Percentiles rank a stretch among this genome's conserved stretches.
These are phyloP conservation scores for Passer domesticus DNA, from an alignment of 2,113 vertebrate genomes.

Conservation along the genomic window DNA sequence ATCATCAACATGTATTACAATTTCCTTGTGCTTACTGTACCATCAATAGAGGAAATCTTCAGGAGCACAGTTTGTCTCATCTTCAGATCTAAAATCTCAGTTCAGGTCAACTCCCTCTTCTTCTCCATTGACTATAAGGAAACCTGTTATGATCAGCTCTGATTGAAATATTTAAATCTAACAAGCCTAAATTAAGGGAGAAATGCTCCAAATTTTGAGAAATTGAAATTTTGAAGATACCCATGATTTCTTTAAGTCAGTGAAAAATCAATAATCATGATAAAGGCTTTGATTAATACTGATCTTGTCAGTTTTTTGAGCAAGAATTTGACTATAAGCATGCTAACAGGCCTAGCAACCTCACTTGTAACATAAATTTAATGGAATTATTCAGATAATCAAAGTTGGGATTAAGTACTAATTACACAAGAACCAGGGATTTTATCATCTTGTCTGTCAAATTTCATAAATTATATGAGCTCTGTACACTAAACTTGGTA, in stretches of 20 bases:
- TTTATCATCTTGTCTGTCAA: neutral
- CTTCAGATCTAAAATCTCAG: neutral
- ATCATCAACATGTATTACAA: neutral
- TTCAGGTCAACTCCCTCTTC: neutral
- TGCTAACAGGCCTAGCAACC: neutral
- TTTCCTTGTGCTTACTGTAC: neutral
- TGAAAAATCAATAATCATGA: neutral
- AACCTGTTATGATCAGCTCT: neutral
- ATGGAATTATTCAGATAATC: neutral
- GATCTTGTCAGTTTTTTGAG: neutral
- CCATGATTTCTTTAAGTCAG: neutral
- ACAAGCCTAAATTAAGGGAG: neutral
- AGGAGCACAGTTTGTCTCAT: neutral
- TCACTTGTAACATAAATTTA: neutral
- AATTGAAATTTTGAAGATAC: neutral
- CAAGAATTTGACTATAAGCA: neutral
- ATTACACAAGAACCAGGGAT: neutral
- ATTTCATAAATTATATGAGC: neutral
- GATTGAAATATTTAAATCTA: neutral
- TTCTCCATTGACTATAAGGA: neutral
- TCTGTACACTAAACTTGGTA: neutral
- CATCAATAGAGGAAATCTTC: neutral
- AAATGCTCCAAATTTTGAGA: neutral
- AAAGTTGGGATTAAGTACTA: neutral
- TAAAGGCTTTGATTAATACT: neutral